Percentiles rank a stretch among this genome's conserved stretches.
Evolutionary conservation across 2,113 vertebrate species (phyloP).

Genomic region (Nibea albiflora): DNA sequence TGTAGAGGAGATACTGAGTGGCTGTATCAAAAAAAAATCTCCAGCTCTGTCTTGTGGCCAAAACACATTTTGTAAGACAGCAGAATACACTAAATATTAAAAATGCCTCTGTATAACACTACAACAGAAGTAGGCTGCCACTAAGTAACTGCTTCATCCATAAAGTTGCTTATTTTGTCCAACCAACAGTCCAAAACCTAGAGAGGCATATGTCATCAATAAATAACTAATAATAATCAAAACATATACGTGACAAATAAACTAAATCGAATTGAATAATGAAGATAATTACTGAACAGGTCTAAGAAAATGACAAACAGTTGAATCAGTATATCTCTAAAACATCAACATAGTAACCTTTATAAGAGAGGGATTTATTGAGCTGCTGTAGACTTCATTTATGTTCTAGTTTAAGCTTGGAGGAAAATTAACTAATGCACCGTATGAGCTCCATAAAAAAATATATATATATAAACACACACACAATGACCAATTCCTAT

Average conservation of each 20-base stretch:
- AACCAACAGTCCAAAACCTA: neutral
- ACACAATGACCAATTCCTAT: neutral
- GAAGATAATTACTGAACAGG: too few relatives aligned
- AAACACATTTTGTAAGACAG: neutral
- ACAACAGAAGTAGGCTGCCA: neutral
- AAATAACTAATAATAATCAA: too few relatives aligned
- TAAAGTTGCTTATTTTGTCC: neutral
- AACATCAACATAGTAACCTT: too few relatives aligned
- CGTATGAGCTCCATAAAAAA: too few relatives aligned
- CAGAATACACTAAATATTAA: neutral
- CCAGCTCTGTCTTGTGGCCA: neutral
- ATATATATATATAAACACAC: neutral
- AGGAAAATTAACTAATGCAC: too few relatives aligned
- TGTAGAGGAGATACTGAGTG: neutral
- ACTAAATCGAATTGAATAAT: too few relatives aligned
- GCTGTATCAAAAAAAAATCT: neutral
- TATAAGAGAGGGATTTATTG: too few relatives aligned
- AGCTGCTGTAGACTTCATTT: too few relatives aligned
- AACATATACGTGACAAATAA: too few relatives aligned
- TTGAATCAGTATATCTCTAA: too few relatives aligned
- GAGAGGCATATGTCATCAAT: too few relatives aligned
- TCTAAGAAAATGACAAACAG: neutral
- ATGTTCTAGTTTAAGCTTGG: too few relatives aligned
- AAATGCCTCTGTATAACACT: neutral
- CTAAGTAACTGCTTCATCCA: neutral